Conservation (phyloP, 1,140 invertebrate genomes). For the Bombus breviceps region DNA sequence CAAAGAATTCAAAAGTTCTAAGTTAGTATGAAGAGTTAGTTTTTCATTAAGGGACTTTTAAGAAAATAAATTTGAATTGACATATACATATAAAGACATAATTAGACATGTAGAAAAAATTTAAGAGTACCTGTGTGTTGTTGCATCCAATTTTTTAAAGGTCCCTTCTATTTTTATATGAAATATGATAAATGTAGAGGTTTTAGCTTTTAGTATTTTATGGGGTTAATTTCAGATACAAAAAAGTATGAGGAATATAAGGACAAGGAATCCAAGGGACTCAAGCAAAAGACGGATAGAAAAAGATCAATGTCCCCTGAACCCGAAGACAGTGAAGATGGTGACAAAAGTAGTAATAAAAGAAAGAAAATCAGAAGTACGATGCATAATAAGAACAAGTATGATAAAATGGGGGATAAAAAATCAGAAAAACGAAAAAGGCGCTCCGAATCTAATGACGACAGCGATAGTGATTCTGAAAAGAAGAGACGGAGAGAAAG, state of each 20-base stretch:
- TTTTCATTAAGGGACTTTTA: constrained; percentile 67
- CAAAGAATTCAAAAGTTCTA: constrained; percentile 91
- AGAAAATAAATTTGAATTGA: constrained; percentile 49
- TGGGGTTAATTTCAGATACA: constrained; percentile 84
- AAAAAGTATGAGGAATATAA: constrained; percentile 88
- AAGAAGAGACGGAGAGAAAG: constrained; percentile 64
- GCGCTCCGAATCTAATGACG: constrained; percentile 58
- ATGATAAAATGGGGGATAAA: constrained; percentile 48
- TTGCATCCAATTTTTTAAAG: constrained; percentile 66
- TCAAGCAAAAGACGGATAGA: constrained; percentile 53
- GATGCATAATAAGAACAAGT: constrained; percentile 63
- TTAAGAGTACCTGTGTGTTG: neutral
- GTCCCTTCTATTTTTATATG: constrained; percentile 55
- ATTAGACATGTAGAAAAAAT: neutral
- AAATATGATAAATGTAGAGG: constrained; percentile 37
- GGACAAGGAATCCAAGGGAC: constrained; percentile 81
- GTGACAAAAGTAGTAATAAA: constrained; percentile 41
- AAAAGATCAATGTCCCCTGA: constrained; percentile 58
- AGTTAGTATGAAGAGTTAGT: constrained; percentile 84
- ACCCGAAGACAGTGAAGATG: constrained; percentile 52
- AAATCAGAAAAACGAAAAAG: constrained; percentile 44
- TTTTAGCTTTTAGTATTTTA: constrained; percentile 72
- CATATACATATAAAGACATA: neutral
- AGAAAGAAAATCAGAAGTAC: constrained; percentile 45
- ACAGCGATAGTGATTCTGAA: constrained; percentile 62